A percentile compares a stretch with the other conserved stretches of the same genome.
These are phyloP conservation scores for Caranx melampygus DNA, from an alignment of 2,113 vertebrate genomes.

Conservation along the genomic window DNA sequence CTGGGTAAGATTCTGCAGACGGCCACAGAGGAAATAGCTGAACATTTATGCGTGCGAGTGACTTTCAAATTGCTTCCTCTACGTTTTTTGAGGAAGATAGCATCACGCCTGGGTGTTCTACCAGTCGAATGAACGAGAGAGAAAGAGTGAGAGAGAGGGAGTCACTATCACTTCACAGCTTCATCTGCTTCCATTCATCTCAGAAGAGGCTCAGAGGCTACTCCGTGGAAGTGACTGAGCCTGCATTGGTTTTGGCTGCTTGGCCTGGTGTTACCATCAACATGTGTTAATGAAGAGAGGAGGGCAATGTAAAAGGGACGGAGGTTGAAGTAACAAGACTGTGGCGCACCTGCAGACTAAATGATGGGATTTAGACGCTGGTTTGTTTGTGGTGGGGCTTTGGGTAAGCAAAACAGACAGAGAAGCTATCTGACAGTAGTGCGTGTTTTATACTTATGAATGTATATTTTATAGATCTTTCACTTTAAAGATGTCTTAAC, in stretches of 20 bases:
- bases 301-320: slow-evolving; percentile 21
- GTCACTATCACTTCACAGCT: not conserved
- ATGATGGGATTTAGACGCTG: slow-evolving; percentile 84
- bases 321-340: slow-evolving; percentile 16
- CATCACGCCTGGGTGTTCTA: slow-evolving; percentile 65
- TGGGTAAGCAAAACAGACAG: slow-evolving; percentile 77
- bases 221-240: not conserved
- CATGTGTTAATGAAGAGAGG: not conserved
- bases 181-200: slow-evolving; percentile 1
- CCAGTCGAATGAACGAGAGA: slow-evolving; percentile 26
- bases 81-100: slow-evolving; percentile 71
- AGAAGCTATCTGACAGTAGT: not conserved
- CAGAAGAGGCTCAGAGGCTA: slow-evolving; percentile 4
- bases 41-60: slow-evolving; percentile 62
- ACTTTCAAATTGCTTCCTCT: slow-evolving; percentile 81
- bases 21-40: slow-evolving; percentile 78
- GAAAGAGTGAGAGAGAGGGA: not conserved
- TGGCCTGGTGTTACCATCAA: not conserved
- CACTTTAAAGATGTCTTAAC: not conserved
- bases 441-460: not conserved
- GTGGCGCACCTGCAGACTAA: slow-evolving; percentile 40
- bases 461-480: not conserved
- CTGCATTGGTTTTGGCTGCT: not conserved
- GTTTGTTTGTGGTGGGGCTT: slow-evolving; percentile 82
- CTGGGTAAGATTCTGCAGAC: slow-evolving; percentile 7